Base-by-base conservation (phyloP, 2,888 invertebrate species). In the Drosophila niveifrons region DNA sequence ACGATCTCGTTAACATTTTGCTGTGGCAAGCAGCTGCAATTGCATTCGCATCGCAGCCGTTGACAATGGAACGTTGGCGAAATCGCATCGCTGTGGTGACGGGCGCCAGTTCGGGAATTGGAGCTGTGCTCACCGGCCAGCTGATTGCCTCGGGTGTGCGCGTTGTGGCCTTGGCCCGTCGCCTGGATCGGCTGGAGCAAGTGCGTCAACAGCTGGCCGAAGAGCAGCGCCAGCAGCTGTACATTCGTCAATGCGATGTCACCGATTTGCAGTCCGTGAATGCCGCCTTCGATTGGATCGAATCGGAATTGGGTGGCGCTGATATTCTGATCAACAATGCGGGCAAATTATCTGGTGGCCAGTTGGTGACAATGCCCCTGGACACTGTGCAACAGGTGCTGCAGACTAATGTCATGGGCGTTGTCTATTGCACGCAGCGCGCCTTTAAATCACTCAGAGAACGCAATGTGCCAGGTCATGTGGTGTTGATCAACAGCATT, bases 51-150 rank as follows among this genome's bases (percentile, higher is more conserved):
- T 29, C 11, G 1, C 44, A 59, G 50, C 9, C 50, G 23, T 11
- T 44, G 66, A 64, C 13, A 51, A 93, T 94, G 93, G 94, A 95
- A 28, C 93, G 94, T 59, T 95, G 94, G 94, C 78, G 79, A 1
- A 94, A 94, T 43, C 93, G 94, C 80, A 93, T 94, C 0, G 95
- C 94, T 0, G 93, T 95, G 23, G 94, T 95, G 58, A 95, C 94
- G 1, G 95, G 95, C 1, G 94, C 94, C 10, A 94, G 94, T 85
- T 92, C 93, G 0, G 95, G 95, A 2, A 95, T 95, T 43, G 95
- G 94, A 13, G 93, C 93, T 1, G 93, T 91, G 2, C 91, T 93
- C n/a, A 90, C 90, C 8, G 81, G 85, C 15, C 90, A 91, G 43
- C 88, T 94, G 8, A 92, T 93, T 0, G 84, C 90, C 36, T 90